Evolutionary conservation across 2,888 invertebrate genomes (phyloP), one percentile per base, ranked within the genome.

Genomic region (Tenodera sinensis): DNA sequence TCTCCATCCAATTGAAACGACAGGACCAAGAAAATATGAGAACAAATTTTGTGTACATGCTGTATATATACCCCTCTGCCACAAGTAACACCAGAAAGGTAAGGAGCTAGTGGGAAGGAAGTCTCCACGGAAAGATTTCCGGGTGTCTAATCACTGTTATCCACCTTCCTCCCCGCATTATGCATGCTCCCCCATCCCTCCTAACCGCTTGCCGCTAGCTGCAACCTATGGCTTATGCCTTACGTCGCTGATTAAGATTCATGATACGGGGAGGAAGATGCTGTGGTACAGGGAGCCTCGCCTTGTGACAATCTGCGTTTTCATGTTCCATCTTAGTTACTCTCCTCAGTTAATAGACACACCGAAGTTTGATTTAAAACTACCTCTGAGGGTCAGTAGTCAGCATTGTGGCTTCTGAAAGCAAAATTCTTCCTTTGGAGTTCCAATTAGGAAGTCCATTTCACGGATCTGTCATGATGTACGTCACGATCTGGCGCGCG

Each of bases 121-220:
- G 84, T 84, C 84, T 84, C 88, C 30, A 71, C 71, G 83, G 84
- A 84, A 88, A 88, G 84, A 88, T 88, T 88, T 88, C 88, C 88
- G 88, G 88, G 88, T 88, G 88, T 88, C 88, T 88, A 88, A 88
- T 88, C 88, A 84, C 88, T 88, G 88, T 88, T 84, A 84, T 84
- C 88, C 88, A 88, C 88, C 83, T 71, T 88, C 87, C 42, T 54
- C 27, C 82, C 28, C 87, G 87, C 54, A 81, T 87, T 20, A 82
- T 87, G 82, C 87, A 83, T 20, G 20, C 81, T 82, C 30, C 25
- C 85, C 47, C 42, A 20, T 25, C 47, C 85, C 7, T 34, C 34
- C 25, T 85, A 28, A 47, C 28, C 84, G 28, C 28, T 34, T 34
- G 28, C 84, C 28, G 71, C 28, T 14, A 54, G 86, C 34, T 88